phyloP scores from a whole-genome alignment of 2,797 vertebrate species.

The Helarctos malayanus region DNA sequence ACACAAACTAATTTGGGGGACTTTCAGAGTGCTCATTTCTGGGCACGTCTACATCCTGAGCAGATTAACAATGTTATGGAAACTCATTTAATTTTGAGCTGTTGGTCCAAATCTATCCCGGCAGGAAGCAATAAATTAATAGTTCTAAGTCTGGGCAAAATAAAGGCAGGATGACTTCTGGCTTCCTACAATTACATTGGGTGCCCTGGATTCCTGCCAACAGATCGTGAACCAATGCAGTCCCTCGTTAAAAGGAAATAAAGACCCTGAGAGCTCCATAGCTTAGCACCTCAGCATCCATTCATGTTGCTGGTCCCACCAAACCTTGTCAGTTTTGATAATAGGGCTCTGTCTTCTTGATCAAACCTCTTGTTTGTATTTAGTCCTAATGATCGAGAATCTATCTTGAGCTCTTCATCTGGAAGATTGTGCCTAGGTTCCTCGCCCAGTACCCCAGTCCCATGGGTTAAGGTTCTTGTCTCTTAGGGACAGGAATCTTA shows the following conservation, averaged over 20 bases:
- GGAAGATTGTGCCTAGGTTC: not conserved
- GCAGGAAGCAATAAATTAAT: slow-evolving; percentile 26
- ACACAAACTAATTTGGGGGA: not conserved
- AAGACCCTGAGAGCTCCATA: not conserved
- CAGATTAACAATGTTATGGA: not conserved
- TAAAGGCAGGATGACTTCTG: not conserved
- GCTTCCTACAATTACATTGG: not conserved
- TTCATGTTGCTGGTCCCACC: not conserved
- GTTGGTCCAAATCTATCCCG: not conserved
- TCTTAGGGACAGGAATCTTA: not conserved
- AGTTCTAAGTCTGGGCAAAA: slow-evolving; percentile 6
- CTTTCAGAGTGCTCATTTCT: slow-evolving; percentile 37
- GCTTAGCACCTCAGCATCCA: not conserved
- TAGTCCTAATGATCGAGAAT: not conserved
- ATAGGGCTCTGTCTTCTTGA: not conserved
- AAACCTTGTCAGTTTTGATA: not conserved
- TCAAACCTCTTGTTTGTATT: not conserved
- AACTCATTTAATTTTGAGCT: slow-evolving; percentile 23
- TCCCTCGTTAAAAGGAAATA: not conserved
- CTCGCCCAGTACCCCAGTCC: not conserved
- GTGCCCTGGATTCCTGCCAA: not conserved
- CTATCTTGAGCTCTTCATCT: not conserved
- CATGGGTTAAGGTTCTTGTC: not conserved
- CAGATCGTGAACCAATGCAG: not conserved
- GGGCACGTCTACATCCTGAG: not conserved